A percentile compares a stretch with the other conserved stretches of the same genome.
Conservation (phyloP, 2,797 vertebrate genomes). For the Neosilurus mollespiculum region DNA sequence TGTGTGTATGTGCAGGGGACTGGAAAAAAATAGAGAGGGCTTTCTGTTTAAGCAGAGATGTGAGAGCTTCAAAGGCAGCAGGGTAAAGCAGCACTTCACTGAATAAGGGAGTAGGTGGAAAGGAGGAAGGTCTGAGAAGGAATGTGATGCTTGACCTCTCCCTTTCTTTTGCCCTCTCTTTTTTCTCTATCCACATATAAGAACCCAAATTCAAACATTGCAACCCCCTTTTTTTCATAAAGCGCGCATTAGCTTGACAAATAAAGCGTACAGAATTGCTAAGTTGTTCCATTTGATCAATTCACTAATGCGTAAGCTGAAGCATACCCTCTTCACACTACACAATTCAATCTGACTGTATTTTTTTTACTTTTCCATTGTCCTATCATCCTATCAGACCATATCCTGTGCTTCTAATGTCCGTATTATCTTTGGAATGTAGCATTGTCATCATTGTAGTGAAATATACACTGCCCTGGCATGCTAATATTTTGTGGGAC, state of each 20-base stretch:
- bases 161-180: background rate
- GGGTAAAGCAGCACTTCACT: slow-evolving; percentile 62
- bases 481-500: too few species aligned
- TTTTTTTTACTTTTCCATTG: too few species aligned
- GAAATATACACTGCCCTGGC: background rate
- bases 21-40: slow-evolving; percentile 69
- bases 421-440: slow-evolving; percentile 40
- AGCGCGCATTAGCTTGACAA: background rate
- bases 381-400: background rate
- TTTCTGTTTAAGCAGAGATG: slow-evolving; percentile 64
- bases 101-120: slow-evolving; percentile 36
- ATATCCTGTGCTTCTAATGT: background rate
- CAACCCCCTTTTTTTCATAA: too few species aligned
- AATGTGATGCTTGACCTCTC: slow-evolving; percentile 39
- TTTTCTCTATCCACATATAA: background rate
- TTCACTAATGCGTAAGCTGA: background rate
- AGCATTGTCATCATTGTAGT: slow-evolving; percentile 12
- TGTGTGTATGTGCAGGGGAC: slow-evolving; percentile 64
- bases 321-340: background rate
- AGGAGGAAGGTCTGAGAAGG: slow-evolving; percentile 24
- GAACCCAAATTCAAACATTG: background rate
- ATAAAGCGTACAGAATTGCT: slow-evolving; percentile 1
- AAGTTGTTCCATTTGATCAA: background rate
- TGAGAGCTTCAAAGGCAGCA: slow-evolving; percentile 70
- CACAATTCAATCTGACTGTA: too few species aligned